Conservation (phyloP, 2,113 vertebrate species). For the Peromyscus leucopus region DNA sequence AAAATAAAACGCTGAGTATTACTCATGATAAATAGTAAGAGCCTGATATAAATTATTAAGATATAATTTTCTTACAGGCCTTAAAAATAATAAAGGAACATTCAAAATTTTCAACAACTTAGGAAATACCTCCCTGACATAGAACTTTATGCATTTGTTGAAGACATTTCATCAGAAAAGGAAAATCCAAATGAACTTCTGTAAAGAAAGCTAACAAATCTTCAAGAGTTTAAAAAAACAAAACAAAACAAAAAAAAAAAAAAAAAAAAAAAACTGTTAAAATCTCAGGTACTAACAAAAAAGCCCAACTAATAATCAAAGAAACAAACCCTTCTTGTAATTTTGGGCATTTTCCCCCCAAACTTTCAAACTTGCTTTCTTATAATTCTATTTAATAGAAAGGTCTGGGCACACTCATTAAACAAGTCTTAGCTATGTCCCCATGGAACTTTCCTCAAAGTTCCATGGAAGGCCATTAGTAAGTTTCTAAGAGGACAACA, state of each 20-base stretch:
- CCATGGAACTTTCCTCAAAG: background rate
- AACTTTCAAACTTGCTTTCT: slow-evolving; percentile 39
- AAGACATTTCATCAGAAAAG: background rate
- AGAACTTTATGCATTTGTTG: background rate
- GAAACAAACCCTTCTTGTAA: background rate
- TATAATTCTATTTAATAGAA: slow-evolving; percentile 29
- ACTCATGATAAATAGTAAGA: background rate
- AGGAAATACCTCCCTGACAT: background rate
- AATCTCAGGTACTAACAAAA: background rate
- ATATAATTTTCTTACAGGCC: background rate
- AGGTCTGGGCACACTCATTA: background rate
- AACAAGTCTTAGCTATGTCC: background rate
- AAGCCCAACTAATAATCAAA: background rate
- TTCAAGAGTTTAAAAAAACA: slow-evolving; percentile 5
- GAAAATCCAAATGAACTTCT: slow-evolving; percentile 44
- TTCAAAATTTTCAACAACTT: slow-evolving; percentile 32
- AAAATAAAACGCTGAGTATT: slow-evolving; percentile 4
- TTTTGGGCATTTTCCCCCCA: background rate
- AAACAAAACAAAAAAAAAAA: background rate
- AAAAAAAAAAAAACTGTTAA: background rate
- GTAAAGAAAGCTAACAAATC: slow-evolving; percentile 23
- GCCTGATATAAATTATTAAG: background rate
- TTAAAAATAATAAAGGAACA: slow-evolving; percentile 41
- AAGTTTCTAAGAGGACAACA: slow-evolving; percentile 38
- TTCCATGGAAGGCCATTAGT: slow-evolving; percentile 20